Percentiles rank a stretch among this genome's conserved stretches.
phyloP scores from a whole-genome alignment of 2,888 invertebrate species.

The Cistogaster globosa region DNA sequence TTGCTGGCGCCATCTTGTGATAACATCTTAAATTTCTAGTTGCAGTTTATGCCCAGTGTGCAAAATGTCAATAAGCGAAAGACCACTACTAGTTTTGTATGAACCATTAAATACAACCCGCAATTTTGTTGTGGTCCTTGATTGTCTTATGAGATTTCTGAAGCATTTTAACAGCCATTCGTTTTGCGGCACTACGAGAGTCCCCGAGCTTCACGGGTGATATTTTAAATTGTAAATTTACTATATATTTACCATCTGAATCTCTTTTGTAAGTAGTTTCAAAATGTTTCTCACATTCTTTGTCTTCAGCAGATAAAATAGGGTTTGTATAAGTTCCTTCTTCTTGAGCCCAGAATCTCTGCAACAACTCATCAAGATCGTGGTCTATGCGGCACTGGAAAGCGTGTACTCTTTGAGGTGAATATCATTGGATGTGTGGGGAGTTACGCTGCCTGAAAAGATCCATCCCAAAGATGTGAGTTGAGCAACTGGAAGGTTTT shows the following conservation, averaged over 20 bases:
- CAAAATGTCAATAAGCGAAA: conserved; percentile 51
- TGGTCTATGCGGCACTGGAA: conserved; percentile 1
- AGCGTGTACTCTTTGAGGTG: neutral
- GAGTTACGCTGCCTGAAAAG: conserved; percentile 1
- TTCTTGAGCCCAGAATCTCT: conserved; percentile 34
- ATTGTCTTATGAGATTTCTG: neutral
- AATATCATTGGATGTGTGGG: neutral
- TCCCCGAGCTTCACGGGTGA: too few relatives aligned
- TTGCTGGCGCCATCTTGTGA: neutral
- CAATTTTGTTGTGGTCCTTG: conserved; percentile 40
- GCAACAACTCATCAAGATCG: neutral
- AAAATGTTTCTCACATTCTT: conserved; percentile 14
- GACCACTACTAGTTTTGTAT: conserved; percentile 37
- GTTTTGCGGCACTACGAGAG: too few relatives aligned
- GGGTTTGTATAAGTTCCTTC: neutral
- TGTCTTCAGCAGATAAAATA: conserved; percentile 8
- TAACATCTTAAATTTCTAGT: conserved; percentile 46
- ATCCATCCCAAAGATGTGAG: conserved; percentile 28
- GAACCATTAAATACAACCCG: conserved; percentile 48
- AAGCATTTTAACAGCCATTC: neutral
- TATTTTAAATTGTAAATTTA: conserved; percentile 23
- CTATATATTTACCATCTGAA: conserved; percentile 18
- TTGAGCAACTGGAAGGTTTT: neutral
- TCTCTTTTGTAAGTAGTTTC: conserved; percentile 1
- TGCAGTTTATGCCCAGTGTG: neutral